These are phyloP conservation scores for Drosophila virilis DNA, from an alignment of 1,140 invertebrate species.

Conservation along the genomic window DNA sequence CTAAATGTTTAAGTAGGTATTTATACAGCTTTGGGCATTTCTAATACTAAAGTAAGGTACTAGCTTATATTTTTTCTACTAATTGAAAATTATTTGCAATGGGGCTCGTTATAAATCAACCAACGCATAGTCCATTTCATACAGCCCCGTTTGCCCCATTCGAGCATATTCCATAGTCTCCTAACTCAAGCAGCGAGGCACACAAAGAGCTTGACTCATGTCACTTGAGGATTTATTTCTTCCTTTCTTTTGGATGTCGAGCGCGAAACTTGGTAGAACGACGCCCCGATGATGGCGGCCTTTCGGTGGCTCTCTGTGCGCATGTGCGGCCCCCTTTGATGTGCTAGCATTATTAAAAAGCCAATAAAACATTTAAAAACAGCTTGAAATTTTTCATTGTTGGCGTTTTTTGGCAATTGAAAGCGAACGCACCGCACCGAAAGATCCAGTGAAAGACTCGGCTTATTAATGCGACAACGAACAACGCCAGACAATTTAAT, in stretches of 20 bases:
- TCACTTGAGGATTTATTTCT: constrained; percentile 81
- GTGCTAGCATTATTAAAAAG: constrained; percentile 81
- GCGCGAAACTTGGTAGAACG: constrained; percentile 65
- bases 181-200: constrained; percentile 23
- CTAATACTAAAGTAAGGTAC: constrained; percentile 32
- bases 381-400: constrained; percentile 82
- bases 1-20: background rate
- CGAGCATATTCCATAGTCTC: constrained; percentile 5
- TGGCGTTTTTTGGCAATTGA: constrained; percentile 73
- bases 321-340: constrained; percentile 69
- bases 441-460: constrained; percentile 44
- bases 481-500: constrained; percentile 75
- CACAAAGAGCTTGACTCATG: constrained; percentile 76
- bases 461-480: constrained; percentile 78
- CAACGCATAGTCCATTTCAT: constrained; percentile 66
- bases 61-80: constrained; percentile 63
- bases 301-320: constrained; percentile 39
- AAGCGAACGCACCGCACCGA: constrained; percentile 30
- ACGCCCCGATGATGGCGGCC: constrained; percentile 39
- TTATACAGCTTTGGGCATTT: background rate
- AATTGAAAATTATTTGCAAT: constrained; percentile 81
- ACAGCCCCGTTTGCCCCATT: constrained; percentile 1
- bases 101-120: constrained; percentile 73
- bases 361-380: constrained; percentile 83
- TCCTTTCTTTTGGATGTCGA: constrained; percentile 67